A percentile compares a stretch with the other conserved stretches of the same genome.
Evolutionary conservation across 2,113 vertebrate genomes (phyloP).

Genomic region (Pomatorhinus ruficollis): DNA sequence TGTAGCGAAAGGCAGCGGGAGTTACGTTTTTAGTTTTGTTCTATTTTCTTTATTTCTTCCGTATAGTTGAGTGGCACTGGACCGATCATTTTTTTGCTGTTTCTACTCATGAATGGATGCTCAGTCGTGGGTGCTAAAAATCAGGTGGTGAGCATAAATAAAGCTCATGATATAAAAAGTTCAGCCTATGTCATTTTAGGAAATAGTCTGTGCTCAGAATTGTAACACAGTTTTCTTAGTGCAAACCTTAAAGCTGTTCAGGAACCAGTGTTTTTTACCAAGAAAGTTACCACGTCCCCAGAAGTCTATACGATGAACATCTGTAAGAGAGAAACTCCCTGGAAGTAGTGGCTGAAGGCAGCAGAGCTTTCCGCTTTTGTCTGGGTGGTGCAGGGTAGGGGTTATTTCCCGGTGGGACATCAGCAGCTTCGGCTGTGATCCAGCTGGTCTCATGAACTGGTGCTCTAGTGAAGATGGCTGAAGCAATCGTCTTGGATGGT

Average conservation of each 20-base stretch:
- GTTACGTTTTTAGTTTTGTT: background rate
- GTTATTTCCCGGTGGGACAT: background rate
- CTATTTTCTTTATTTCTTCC: background rate
- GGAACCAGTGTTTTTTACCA: background rate
- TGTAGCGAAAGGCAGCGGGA: fast-evolving
- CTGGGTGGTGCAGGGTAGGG: fast-evolving
- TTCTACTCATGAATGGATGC: background rate
- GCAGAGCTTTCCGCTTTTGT: background rate
- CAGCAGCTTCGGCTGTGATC: background rate
- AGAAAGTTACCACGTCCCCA: background rate
- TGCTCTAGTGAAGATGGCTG: background rate
- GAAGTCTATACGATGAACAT: background rate
- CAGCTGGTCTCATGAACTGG: background rate
- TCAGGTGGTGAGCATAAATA: background rate
- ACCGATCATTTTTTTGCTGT: background rate
- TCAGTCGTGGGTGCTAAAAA: background rate
- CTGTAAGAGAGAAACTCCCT: background rate
- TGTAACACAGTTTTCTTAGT: background rate
- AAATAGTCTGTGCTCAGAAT: background rate
- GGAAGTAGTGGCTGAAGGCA: background rate
- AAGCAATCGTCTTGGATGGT: background rate
- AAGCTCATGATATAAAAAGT: background rate
- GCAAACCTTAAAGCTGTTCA: background rate
- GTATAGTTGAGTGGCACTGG: background rate
- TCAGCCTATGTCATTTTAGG: background rate